A percentile compares a stretch with the other conserved stretches of the same genome.
phyloP scores from a whole-genome alignment of 2,113 vertebrate species.

The Trichechus manatus region DNA sequence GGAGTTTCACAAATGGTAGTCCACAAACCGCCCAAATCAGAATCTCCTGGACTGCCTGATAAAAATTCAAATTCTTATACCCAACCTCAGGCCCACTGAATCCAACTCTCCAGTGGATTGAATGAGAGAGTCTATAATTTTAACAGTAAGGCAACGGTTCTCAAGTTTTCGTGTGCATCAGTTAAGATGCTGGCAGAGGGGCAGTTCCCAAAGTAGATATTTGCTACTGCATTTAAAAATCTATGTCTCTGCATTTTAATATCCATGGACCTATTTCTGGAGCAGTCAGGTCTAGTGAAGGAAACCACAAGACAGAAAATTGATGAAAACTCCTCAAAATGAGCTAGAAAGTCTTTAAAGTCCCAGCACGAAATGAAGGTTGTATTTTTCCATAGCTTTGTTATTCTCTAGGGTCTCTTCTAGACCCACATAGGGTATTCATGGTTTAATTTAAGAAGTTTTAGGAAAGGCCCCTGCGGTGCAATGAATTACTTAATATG shows the following conservation, averaged over 20 bases:
- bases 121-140: neutral
- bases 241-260: constrained; percentile 82
- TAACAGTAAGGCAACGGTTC: neutral
- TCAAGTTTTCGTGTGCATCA: neutral
- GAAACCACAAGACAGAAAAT: neutral
- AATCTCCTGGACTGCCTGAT: neutral
- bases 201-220: neutral
- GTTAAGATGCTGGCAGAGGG: neutral
- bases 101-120: neutral
- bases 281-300: neutral
- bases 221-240: constrained; percentile 80
- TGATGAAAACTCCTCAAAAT: neutral
- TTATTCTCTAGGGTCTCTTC: neutral
- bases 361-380: neutral
- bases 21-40: neutral
- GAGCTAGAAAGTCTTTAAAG: neutral
- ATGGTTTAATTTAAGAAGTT: neutral
- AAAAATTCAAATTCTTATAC: constrained; percentile 32
- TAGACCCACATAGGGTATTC: neutral
- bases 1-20: neutral
- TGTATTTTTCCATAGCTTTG: neutral
- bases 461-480: neutral
- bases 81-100: neutral
- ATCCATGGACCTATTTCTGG: constrained; percentile 75
- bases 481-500: no score